These are phyloP conservation scores for Sceloporus tristichus DNA, from an alignment of 2,113 vertebrate species.

Conservation along the genomic window DNA sequence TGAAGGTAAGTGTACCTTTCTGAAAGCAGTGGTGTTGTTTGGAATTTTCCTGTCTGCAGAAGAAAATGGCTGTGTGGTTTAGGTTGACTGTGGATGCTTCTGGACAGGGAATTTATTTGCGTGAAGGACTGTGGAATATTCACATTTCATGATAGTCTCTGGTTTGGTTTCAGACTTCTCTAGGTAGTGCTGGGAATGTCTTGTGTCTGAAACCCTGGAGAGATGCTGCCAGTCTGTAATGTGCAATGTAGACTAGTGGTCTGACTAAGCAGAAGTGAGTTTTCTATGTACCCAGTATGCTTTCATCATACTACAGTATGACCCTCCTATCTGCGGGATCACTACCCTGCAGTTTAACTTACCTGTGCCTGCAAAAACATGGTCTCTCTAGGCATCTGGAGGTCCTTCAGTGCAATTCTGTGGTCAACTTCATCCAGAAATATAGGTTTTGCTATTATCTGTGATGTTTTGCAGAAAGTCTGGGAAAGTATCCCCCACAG, in stretches of 20 bases:
- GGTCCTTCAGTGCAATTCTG: too few relatives aligned
- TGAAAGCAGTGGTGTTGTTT: not conserved
- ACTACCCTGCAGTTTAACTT: too few relatives aligned
- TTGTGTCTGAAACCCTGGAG: not conserved
- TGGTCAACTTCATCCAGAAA: too few relatives aligned
- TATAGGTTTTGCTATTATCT: too few relatives aligned
- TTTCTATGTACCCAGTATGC: not conserved
- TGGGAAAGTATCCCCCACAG: too few relatives aligned
- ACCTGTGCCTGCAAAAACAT: too few relatives aligned
- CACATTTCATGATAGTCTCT: not conserved
- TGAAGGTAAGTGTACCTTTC: conserved; percentile 80
- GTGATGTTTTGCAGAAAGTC: too few relatives aligned
- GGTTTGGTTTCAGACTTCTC: not conserved
- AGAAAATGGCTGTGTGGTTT: not conserved
- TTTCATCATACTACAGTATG: not conserved
- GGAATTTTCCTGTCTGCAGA: not conserved
- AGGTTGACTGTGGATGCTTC: not conserved
- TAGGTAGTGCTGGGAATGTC: not conserved
- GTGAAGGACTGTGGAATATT: not conserved
- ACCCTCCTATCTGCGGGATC: too few relatives aligned
- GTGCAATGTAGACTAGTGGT: not conserved
- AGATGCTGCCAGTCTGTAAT: not conserved
- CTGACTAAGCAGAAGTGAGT: not conserved
- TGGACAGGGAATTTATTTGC: not conserved
- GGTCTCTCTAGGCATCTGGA: too few relatives aligned